Evolutionary conservation across 2,888 invertebrate species (phyloP).

Genomic region (Archips crataeganus): DNA sequence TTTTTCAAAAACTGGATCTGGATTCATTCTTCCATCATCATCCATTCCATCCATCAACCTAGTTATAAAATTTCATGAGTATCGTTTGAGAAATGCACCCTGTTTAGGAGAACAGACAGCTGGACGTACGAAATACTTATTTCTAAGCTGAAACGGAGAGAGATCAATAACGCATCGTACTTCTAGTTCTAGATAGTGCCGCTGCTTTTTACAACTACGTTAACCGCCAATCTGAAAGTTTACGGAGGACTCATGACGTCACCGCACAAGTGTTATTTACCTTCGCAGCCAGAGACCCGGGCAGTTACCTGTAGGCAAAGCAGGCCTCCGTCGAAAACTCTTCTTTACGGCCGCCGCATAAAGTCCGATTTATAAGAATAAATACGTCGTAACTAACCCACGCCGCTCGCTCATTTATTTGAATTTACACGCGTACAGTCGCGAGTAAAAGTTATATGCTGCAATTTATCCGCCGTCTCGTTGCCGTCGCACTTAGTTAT

Average conservation of each 20-base stretch:
- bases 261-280: background rate
- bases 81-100: no score
- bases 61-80: no score
- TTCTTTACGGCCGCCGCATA: slow-evolving; percentile 64
- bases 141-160: no score
- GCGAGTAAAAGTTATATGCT: slow-evolving; percentile 50
- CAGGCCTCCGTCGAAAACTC: slow-evolving; percentile 54
- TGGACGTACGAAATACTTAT: no score
- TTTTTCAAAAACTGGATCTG: no score
- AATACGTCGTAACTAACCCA: slow-evolving; percentile 61
- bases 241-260: background rate
- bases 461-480: slow-evolving; percentile 51
- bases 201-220: background rate
- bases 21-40: no score
- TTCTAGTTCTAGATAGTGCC: background rate
- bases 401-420: slow-evolving; percentile 47
- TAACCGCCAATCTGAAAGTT: background rate
- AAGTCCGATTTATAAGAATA: slow-evolving; percentile 71
- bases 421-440: slow-evolving; percentile 45
- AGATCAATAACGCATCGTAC: no score
- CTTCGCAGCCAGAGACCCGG: slow-evolving; percentile 9
- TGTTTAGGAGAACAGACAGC: no score
- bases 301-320: slow-evolving; percentile 42
- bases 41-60: no score
- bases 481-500: slow-evolving; percentile 35